These are phyloP conservation scores for Cephalopachus bancanus DNA, from an alignment of 2,797 vertebrate genomes.

Conservation along the genomic window DNA sequence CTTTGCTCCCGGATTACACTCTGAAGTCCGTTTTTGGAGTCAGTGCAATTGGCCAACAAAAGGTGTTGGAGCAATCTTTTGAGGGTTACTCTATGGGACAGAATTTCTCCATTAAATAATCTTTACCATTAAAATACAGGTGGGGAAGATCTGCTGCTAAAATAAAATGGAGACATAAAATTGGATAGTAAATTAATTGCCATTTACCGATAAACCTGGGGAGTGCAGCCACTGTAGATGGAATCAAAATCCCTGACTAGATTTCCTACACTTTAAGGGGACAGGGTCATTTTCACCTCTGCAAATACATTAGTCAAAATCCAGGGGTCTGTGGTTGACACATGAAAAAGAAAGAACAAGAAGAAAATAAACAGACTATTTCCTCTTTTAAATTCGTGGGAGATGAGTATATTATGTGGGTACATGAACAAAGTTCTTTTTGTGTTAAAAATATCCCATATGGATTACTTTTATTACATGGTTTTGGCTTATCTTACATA, in stretches of 20 bases:
- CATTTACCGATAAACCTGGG: background rate
- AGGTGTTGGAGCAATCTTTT: background rate
- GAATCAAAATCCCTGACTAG: conserved; percentile 39
- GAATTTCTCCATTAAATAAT: background rate
- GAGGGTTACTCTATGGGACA: background rate
- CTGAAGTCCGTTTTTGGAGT: background rate
- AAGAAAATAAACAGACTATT: conserved; percentile 2
- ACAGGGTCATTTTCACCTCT: conserved; percentile 32
- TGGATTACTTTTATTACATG: background rate
- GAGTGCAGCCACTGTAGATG: background rate
- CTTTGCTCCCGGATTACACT: background rate
- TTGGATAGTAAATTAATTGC: background rate
- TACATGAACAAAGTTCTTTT: background rate
- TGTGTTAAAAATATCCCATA: background rate
- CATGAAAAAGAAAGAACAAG: background rate
- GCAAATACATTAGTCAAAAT: conserved; percentile 1
- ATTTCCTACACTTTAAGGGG: background rate
- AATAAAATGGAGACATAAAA: background rate
- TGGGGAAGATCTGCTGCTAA: conserved; percentile 4
- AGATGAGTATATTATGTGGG: background rate
- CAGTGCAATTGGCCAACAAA: background rate
- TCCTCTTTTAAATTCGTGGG: conserved; percentile 18
- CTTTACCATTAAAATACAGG: background rate
- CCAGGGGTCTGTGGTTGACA: conserved; percentile 5
- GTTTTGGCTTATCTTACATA: background rate